Conservation (phyloP, 2,888 invertebrate species). For the Melanostoma scalare region DNA sequence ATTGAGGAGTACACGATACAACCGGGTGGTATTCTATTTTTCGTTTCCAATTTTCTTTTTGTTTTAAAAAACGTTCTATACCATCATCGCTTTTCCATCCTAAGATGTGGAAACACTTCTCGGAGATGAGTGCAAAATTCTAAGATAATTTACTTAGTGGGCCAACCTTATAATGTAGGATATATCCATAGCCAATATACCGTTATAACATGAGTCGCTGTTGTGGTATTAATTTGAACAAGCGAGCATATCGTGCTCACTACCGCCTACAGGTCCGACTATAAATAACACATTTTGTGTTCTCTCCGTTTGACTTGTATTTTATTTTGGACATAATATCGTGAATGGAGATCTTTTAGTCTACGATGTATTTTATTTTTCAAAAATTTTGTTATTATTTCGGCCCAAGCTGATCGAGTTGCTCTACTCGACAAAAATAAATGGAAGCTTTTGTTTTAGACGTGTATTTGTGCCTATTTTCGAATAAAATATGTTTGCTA, state of each 20-base stretch:
- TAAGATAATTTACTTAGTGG: slow-evolving; percentile 52
- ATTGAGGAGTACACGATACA: slow-evolving; percentile 31
- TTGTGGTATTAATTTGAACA: slow-evolving; percentile 53
- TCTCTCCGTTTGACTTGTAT: slow-evolving; percentile 66
- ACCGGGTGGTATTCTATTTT: slow-evolving; percentile 29
- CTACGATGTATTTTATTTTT: slow-evolving; percentile 29
- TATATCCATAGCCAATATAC: slow-evolving; percentile 36
- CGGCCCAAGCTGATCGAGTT: slow-evolving; percentile 41
- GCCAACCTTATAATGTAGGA: slow-evolving; percentile 49
- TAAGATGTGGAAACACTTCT: slow-evolving; percentile 20
- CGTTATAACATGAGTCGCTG: slow-evolving; percentile 53
- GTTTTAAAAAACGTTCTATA: slow-evolving; percentile 53
- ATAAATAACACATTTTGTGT: slow-evolving; percentile 66
- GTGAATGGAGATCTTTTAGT: slow-evolving; percentile 55
- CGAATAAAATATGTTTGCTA: slow-evolving; percentile 10
- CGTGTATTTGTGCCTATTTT: slow-evolving; percentile 18
- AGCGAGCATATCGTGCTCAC: slow-evolving; percentile 49
- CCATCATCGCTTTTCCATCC: slow-evolving; percentile 5
- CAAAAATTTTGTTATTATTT: slow-evolving; percentile 35
- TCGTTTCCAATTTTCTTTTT: slow-evolving; percentile 43
- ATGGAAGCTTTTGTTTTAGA: slow-evolving; percentile 34
- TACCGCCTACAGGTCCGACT: slow-evolving; percentile 62
- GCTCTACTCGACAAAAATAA: slow-evolving; percentile 60
- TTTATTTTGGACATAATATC: slow-evolving; percentile 68
- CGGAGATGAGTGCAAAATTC: slow-evolving; percentile 68